These are phyloP conservation scores for Silurus meridionalis DNA, from an alignment of 2,113 vertebrate species.

Conservation along the genomic window DNA sequence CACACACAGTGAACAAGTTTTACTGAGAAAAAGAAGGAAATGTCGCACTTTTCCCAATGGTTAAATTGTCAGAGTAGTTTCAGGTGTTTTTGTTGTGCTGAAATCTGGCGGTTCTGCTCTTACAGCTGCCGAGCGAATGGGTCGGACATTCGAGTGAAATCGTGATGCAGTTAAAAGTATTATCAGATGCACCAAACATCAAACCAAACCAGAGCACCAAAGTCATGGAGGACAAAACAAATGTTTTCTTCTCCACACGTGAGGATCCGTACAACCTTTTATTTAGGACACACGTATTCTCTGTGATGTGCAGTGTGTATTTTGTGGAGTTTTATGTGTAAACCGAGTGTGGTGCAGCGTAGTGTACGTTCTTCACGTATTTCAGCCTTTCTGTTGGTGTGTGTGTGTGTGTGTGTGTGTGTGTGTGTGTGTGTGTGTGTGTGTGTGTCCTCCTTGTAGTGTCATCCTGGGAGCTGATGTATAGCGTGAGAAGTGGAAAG, in stretches of 20 bases:
- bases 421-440: background rate
- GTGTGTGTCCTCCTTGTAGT: slow-evolving; percentile 46
- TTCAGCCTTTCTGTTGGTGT: background rate
- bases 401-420: background rate
- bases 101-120: background rate
- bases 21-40: background rate
- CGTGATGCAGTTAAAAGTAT: slow-evolving; percentile 1
- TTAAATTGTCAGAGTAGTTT: background rate
- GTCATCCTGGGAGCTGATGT: slow-evolving; percentile 43
- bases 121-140: background rate
- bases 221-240: background rate
- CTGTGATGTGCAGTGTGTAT: slow-evolving; percentile 1
- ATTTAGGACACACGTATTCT: slow-evolving; percentile 24
- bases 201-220: background rate
- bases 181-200: background rate
- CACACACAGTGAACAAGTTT: background rate
- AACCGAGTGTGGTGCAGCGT: background rate
- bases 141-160: background rate
- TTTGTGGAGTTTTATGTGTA: slow-evolving; percentile 30
- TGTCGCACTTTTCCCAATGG: too few relatives aligned
- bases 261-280: slow-evolving; percentile 10
- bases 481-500: slow-evolving; percentile 34
- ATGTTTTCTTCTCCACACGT: background rate
- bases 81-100: background rate
- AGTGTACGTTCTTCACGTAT: background rate